Evolutionary conservation across 1,140 invertebrate species (phyloP).

Genomic region (Trachymyrmex cornetzi): DNA sequence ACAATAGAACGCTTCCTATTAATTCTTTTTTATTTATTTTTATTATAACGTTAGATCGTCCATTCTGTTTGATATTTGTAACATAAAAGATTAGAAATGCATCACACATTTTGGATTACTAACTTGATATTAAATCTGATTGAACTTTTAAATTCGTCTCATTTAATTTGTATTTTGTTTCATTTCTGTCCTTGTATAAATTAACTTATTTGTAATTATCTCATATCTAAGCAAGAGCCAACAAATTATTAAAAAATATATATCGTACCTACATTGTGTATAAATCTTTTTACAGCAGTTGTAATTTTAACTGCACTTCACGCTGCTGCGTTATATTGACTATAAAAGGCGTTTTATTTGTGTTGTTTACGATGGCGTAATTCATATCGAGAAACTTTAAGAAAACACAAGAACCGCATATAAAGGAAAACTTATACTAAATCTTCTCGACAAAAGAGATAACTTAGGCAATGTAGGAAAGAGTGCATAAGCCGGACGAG

Average conservation of each 20-base stretch:
- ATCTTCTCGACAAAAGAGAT: not conserved
- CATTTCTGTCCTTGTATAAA: not conserved
- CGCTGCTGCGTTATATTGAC: not conserved
- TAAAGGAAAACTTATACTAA: conserved; percentile 35
- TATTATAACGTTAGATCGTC: not conserved
- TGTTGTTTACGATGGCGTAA: conserved; percentile 32
- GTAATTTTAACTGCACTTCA: conserved; percentile 2
- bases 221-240: not conserved
- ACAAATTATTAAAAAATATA: conserved; percentile 11
- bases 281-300: conserved; percentile 36
- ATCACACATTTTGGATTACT: not conserved
- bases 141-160: not conserved
- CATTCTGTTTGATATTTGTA: not conserved
- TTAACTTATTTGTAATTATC: not conserved
- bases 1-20: conserved; percentile 16
- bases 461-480: conserved; percentile 11
- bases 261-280: not conserved
- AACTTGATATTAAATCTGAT: not conserved
- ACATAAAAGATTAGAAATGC: not conserved
- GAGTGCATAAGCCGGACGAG: conserved; percentile 16
- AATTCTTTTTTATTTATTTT: conserved; percentile 10
- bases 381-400: conserved; percentile 36
- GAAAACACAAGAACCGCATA: conserved; percentile 25
- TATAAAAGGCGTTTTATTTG: conserved; percentile 48
- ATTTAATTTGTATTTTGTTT: not conserved